These are phyloP conservation scores for Thymelicus lineola DNA, from an alignment of 2,888 invertebrate genomes.

Conservation along the genomic window DNA sequence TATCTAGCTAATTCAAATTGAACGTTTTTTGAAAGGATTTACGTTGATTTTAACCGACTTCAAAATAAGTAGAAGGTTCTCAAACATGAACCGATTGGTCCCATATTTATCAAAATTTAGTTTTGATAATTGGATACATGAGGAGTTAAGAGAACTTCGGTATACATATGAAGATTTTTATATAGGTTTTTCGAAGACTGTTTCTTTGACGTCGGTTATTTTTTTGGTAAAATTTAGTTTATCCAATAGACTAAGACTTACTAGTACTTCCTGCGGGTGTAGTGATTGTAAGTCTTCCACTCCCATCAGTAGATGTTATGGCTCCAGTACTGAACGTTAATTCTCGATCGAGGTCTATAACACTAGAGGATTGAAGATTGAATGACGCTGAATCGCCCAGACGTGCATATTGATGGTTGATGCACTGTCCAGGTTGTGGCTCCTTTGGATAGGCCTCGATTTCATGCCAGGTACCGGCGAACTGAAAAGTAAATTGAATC, in stretches of 20 bases:
- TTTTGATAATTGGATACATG: too few species aligned
- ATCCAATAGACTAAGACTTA: constrained; percentile 43
- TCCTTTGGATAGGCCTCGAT: constrained; percentile 60
- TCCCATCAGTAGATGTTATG: constrained; percentile 50
- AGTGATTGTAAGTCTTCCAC: constrained; percentile 59
- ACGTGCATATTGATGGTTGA: constrained; percentile 55
- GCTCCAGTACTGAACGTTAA: constrained; percentile 49
- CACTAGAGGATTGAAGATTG: constrained; percentile 53
- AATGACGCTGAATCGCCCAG: constrained; percentile 46
- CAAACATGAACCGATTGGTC: too few species aligned
- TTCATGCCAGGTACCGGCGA: constrained; percentile 61
- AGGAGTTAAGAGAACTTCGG: too few species aligned
- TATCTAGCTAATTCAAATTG: too few species aligned
- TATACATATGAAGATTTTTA: too few species aligned
- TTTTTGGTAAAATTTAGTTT: too few species aligned
- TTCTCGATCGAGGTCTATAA: constrained; percentile 53
- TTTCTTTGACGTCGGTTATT: too few species aligned
- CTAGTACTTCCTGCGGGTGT: constrained; percentile 52
- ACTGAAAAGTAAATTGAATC: constrained; percentile 46
- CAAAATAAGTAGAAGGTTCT: too few species aligned
- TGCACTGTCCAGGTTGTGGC: constrained; percentile 61
- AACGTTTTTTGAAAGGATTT: too few species aligned
- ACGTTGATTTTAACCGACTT: too few species aligned
- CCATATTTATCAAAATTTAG: too few species aligned
- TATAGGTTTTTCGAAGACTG: too few species aligned